phyloP scores from a whole-genome alignment of 2,888 invertebrate species.

The Melangyna quadrimaculata region DNA sequence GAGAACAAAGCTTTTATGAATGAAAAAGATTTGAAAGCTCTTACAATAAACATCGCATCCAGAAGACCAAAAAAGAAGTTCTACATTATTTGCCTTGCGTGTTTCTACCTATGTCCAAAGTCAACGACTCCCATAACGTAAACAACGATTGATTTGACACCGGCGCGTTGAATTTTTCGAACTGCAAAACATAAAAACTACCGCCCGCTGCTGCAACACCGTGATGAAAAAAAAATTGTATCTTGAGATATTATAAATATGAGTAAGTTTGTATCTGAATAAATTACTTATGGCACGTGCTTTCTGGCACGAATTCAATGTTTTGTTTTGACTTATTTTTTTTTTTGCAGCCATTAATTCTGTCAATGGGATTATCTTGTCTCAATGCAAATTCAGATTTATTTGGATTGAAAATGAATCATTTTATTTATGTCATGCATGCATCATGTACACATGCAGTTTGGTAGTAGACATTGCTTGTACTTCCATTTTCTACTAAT shows the following conservation, averaged over 20 bases:
- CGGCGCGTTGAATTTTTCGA: background rate
- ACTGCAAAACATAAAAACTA: background rate
- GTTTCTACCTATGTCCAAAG: constrained; percentile 7
- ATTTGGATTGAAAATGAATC: constrained; percentile 43
- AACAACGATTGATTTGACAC: constrained; percentile 36
- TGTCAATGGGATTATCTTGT: constrained; percentile 46
- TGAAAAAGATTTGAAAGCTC: constrained; percentile 45
- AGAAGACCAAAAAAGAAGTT: background rate
- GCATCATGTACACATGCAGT: constrained; percentile 7
- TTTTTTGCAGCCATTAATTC: background rate
- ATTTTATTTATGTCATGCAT: constrained; percentile 22
- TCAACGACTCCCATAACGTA: constrained; percentile 61
- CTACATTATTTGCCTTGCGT: background rate
- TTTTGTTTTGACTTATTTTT: constrained; percentile 23
- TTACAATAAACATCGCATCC: constrained; percentile 44
- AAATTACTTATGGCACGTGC: constrained; percentile 35
- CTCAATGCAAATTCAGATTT: constrained; percentile 31
- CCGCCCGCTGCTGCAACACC: background rate
- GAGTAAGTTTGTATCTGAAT: constrained; percentile 28
- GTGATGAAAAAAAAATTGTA: no score
- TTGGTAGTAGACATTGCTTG: background rate
- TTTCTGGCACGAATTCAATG: constrained; percentile 60
- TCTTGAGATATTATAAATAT: background rate
- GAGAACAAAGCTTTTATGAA: constrained; percentile 43
- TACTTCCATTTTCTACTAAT: background rate